Conservation (phyloP, 2,113 vertebrate species). For the Trogon melanurus region DNA sequence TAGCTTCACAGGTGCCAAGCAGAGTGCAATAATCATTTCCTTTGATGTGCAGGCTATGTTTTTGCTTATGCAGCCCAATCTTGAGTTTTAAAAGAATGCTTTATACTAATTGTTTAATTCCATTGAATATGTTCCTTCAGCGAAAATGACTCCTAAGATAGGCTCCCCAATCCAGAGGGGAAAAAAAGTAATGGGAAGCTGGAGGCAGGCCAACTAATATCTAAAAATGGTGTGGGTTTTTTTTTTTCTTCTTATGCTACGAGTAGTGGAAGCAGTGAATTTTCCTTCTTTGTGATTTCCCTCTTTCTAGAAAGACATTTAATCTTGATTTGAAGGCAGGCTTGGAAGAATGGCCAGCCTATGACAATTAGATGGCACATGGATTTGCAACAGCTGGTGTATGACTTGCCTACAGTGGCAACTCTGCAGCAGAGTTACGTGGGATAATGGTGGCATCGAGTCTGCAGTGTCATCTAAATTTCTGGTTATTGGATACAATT, state of each 20-base stretch:
- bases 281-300: background rate
- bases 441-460: background rate
- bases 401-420: background rate
- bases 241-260: background rate
- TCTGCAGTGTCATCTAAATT: background rate
- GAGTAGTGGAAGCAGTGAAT: background rate
- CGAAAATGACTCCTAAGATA: background rate
- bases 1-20: background rate
- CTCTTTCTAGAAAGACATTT: background rate
- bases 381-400: background rate
- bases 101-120: no score
- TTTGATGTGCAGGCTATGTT: background rate
- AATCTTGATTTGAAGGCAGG: background rate
- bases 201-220: background rate
- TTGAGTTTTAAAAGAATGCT: background rate
- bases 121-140: background rate
- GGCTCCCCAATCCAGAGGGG: rapidly evolving
- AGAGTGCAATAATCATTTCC: background rate
- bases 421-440: background rate
- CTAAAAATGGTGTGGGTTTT: background rate
- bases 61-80: background rate
- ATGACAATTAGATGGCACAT: background rate
- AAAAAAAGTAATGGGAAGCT: background rate
- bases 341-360: background rate
- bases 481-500: background rate